Base-by-base conservation (phyloP, 2,797 vertebrate species). In the Thalassophryne amazonica region DNA sequence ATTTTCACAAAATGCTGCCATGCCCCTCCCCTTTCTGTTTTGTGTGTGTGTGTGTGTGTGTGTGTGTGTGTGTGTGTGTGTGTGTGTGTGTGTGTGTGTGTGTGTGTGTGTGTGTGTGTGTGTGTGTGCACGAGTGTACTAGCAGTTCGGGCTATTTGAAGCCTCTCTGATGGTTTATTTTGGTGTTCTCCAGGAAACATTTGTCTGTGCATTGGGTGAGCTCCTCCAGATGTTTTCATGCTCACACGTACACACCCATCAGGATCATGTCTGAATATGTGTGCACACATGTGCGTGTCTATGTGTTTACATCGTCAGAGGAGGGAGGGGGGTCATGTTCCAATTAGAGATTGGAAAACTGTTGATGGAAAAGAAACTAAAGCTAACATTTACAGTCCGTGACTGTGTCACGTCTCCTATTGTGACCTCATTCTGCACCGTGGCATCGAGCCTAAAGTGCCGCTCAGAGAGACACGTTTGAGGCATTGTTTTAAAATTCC, bases 271-370 rank as follows among this genome's bases (percentile, higher is more conserved):
- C 33, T 45, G 31, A 32, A 51, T 7, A 11, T 22, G 35, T 11
- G 49, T 31, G 42, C 38, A 15, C 18, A 16, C 21, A 21, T 6
- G 28, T 43, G 61, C 31, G 10, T 9, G 48, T 53, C 59, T 18
- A 17, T 41, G 65, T 87, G 85, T 87, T 87, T 87, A 69, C 80
- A 84, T 59, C 72, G 69, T 53, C 66, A 39, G 60, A 35, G 30
- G 25, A 65, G 57, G 48, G 41, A 55, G 55, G 58, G 61, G 73
- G 74, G 36, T 17, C 64, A 43, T 84, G 81, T 85, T 83, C 71
- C 80, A 86, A 89, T 87, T 84, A 86, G 76, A 76, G 72, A 85
- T 81, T 77, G 79, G 78, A 86, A 88, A 87, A 88, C 81, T 87
- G 86, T 88, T 88, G 81, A 87, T 84, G 82, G 86, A 82, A 86